Conservation (phyloP, 2,797 vertebrate genomes). For the Aphelocoma californica region DNA sequence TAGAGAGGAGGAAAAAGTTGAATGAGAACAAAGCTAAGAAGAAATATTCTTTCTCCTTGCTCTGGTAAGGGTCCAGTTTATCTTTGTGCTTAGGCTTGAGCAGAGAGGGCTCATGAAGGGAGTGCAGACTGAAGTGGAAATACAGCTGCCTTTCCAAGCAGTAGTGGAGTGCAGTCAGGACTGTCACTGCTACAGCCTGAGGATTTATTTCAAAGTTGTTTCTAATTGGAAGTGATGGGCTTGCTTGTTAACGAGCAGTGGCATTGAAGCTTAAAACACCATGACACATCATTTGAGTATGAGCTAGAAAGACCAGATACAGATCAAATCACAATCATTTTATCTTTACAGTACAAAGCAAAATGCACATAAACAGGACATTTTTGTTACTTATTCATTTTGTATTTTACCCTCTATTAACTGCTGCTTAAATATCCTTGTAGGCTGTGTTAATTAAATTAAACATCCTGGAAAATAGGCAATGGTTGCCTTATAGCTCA, state of each 20-base stretch:
- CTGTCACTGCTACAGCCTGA: background rate
- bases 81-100: background rate
- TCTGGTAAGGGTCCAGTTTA: background rate
- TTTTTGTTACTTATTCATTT: background rate
- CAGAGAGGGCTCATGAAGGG: background rate
- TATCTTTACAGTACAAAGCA: background rate
- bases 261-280: background rate
- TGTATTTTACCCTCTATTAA: background rate
- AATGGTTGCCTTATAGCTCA: background rate
- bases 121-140: background rate
- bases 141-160: background rate
- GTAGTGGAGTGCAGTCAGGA: background rate
- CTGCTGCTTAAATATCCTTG: background rate
- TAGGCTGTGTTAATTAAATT: background rate
- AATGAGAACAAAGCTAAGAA: background rate
- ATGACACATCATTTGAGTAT: background rate
- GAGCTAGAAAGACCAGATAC: background rate
- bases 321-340: background rate
- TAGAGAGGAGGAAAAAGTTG: background rate
- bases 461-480: background rate
- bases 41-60: background rate
- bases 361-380: background rate
- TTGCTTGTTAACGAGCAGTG: background rate
- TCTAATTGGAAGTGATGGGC: background rate
- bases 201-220: constrained; percentile 1